Evolutionary conservation across 1,140 invertebrate species (phyloP).

Genomic region (Dendrolimus kikuchii): DNA sequence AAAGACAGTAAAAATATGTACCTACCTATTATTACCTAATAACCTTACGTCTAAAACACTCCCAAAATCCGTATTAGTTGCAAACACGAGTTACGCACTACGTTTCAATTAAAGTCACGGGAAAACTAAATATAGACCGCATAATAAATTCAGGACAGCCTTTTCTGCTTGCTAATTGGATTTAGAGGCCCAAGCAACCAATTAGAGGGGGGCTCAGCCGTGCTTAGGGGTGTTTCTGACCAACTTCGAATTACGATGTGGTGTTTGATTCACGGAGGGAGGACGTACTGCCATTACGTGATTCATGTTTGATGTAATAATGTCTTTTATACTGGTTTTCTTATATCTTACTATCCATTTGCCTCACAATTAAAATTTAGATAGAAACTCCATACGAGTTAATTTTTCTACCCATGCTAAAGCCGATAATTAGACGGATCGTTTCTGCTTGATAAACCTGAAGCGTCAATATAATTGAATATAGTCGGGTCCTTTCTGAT

Average conservation of each 20-base stretch:
- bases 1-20: too few species aligned
- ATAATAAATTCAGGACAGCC: conserved; percentile 52
- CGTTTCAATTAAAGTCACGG: conserved; percentile 47
- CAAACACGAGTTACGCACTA: conserved; percentile 31
- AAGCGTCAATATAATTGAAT: too few species aligned
- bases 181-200: conserved; percentile 37
- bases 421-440: background rate
- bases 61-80: background rate
- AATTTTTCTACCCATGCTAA: too few species aligned
- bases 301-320: background rate
- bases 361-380: too few species aligned
- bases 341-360: too few species aligned
- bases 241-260: conserved; percentile 2
- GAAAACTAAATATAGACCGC: conserved; percentile 43
- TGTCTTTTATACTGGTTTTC: background rate
- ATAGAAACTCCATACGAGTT: too few species aligned
- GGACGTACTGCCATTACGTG: background rate
- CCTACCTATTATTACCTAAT: too few species aligned
- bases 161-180: conserved; percentile 48
- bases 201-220: conserved; percentile 28
- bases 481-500: too few species aligned
- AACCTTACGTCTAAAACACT: too few species aligned
- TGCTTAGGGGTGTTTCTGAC: conserved; percentile 5
- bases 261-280: background rate
- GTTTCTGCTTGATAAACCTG: too few species aligned